Evolutionary conservation across 2,888 invertebrate genomes (phyloP), one percentile per base, ranked within the genome.

Genomic region (Pyrgus malvae): DNA sequence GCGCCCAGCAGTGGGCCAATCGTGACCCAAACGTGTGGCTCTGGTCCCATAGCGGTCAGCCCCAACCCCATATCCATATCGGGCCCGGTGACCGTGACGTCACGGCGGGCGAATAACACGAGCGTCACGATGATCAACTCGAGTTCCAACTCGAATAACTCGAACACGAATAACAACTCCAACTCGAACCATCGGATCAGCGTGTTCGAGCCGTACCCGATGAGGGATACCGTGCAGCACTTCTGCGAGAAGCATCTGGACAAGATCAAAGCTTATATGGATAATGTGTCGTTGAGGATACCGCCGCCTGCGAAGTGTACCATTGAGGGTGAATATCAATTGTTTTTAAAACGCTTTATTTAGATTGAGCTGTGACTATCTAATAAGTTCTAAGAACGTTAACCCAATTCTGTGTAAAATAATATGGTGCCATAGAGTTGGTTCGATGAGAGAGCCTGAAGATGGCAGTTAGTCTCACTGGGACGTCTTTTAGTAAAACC

Each of bases 211-310:
- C 96, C 97, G 2, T 96, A 95, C 69, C 96, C 96, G n/a, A 96
- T 96, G 96, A 80, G 96, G 17, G 96, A 97, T 76, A 96, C 96
- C 0, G 97, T 98, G 33, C 97, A 97, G 73, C 97, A 98, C 81
- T 98, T 98, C 83, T 98, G 98, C 82, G 98, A 98, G 81, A 98
- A 98, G 80, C 97, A 98, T 76, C 86, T 97, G 62, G 95, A 95
- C 64, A 98, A 97, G 78, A 98, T 98, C 55, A 96, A 97, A 78
- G 92, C 93, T 14, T 98, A 96, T 72, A 97, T 98, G 95, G 95
- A 95, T 66, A 96, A 96, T 72, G 93, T 98, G 3, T 95, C 95
- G 21, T 91, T 95, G 58, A 91, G 95, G 70, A 91, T 98, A 70
- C 98, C 98, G 9, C 95, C 98, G 35, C 98, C 98, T 0, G 96